Evolutionary conservation across 2,113 vertebrate species (phyloP).

Genomic region (Leptobrachium ailaonicum): DNA sequence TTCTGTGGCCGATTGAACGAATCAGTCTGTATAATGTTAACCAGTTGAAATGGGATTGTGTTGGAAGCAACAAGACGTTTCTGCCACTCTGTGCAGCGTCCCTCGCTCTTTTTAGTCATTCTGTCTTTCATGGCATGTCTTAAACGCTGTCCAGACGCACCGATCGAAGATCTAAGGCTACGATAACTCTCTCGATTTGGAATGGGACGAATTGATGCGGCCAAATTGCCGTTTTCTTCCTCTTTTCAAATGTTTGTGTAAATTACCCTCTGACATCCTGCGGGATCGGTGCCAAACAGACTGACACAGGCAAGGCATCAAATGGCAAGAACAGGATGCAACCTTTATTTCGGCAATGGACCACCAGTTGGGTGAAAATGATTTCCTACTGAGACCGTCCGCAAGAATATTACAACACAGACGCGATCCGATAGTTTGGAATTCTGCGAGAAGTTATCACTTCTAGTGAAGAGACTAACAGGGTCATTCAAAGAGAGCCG

Average conservation of each 20-base stretch:
- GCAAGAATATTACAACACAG: background rate
- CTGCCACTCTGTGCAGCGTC: slow-evolving; percentile 3
- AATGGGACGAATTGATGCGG: slow-evolving; percentile 17
- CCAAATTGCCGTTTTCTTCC: background rate
- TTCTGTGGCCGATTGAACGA: background rate
- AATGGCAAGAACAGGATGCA: no score
- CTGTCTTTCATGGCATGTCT: slow-evolving; percentile 18
- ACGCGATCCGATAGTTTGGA: no score
- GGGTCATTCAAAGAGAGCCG: no score
- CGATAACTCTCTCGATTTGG: slow-evolving; percentile 2
- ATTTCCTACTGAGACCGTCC: no score
- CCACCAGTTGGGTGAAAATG: background rate
- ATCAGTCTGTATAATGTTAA: slow-evolving; percentile 33
- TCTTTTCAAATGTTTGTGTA: slow-evolving; percentile 19
- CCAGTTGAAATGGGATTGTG: slow-evolving; percentile 30
- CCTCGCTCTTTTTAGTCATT: background rate
- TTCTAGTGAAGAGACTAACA: no score
- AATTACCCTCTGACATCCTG: slow-evolving; percentile 20
- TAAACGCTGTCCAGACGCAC: slow-evolving; percentile 25
- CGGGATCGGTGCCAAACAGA: slow-evolving; percentile 11
- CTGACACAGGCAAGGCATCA: background rate
- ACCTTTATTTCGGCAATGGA: background rate
- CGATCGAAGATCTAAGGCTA: slow-evolving; percentile 19
- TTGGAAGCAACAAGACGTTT: slow-evolving; percentile 20
- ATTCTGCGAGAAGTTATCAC: no score